Evolutionary conservation across 2,888 invertebrate genomes (phyloP).

Genomic region (Dryocosmus kuriphilus): DNA sequence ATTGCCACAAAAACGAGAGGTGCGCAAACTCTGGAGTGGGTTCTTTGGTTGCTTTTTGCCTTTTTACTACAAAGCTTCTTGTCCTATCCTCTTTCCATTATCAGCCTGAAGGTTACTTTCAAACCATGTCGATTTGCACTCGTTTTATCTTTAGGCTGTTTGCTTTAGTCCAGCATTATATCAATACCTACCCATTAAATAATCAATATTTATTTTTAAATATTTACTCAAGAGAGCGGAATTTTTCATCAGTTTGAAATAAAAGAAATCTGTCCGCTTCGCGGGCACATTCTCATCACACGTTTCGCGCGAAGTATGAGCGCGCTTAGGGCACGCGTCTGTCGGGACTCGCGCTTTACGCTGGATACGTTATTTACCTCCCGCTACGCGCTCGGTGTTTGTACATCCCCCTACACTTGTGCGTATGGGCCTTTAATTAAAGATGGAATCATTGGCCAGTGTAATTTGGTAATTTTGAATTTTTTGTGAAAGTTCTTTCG

Average conservation of each 20-base stretch:
- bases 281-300: too few species aligned
- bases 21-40: slow-evolving; percentile 10
- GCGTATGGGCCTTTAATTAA: too few species aligned
- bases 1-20: slow-evolving; percentile 34
- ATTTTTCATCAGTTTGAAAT: neutral
- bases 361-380: too few species aligned
- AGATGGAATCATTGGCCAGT: too few species aligned
- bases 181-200: neutral
- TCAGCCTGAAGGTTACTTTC: slow-evolving; percentile 13
- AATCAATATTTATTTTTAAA: neutral
- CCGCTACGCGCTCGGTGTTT: too few species aligned
- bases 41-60: slow-evolving; percentile 17
- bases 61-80: slow-evolving; percentile 11
- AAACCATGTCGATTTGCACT: neutral
- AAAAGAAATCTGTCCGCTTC: too few species aligned
- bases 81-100: neutral
- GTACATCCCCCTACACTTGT: too few species aligned
- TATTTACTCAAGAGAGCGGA: neutral
- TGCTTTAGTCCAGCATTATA: neutral
- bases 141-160: neutral
- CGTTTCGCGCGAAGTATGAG: too few species aligned
- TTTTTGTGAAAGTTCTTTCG: too few species aligned
- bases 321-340: too few species aligned
- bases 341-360: too few species aligned
- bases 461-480: too few species aligned